Evolutionary conservation across 2,113 vertebrate genomes (phyloP), one percentile per base, ranked within the genome.

Genomic region (Noctilio leporinus): DNA sequence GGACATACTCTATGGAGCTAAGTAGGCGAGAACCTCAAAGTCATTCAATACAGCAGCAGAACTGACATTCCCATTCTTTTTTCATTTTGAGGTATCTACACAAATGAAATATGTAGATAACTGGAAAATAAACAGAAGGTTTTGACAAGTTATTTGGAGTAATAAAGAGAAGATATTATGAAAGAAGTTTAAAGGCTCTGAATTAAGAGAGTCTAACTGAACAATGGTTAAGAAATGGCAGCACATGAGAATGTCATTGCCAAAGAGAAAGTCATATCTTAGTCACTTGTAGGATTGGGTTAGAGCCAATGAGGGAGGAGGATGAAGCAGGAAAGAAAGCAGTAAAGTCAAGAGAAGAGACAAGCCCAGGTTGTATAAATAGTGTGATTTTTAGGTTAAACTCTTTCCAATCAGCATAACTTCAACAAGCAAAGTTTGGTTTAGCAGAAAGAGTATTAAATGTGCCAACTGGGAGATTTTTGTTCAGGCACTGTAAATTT

Each of bases 181-280:
- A 67, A 88, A 93, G 59, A 88, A 89, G 24, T 87, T 57, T 76
- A 95, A 89, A 95, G 35, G 15, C 33, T 86, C 40, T 89, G 38
- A 69, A 90, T 94, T 70, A 62, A 45, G 73, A 72, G 28, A 93
- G 45, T 11, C 28, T 81, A 57, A 22, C 73, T 83, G 83, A 93
- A 88, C 8, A 70, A 77, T 75, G 55, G 49, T 64, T 75, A 80
- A 84, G 15, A 57, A 90, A 93, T 73, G 78, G 47, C 35, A 86
- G 67, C 67, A 67, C 40, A 15, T 43, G 28, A 86, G 28, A 15
- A 86, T 91, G 40, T 72, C 28, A 65, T 22, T 81, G 64, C 59
- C 72, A 81, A 77, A 73, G 62, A 69, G 16, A 82, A 92, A 95
- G 45, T 15, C 57, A 51, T 17, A 38, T 24, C 51, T 91, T 89